Evolutionary conservation across 2,888 invertebrate species (phyloP).

Genomic region (Brachynemurus nebulosus): DNA sequence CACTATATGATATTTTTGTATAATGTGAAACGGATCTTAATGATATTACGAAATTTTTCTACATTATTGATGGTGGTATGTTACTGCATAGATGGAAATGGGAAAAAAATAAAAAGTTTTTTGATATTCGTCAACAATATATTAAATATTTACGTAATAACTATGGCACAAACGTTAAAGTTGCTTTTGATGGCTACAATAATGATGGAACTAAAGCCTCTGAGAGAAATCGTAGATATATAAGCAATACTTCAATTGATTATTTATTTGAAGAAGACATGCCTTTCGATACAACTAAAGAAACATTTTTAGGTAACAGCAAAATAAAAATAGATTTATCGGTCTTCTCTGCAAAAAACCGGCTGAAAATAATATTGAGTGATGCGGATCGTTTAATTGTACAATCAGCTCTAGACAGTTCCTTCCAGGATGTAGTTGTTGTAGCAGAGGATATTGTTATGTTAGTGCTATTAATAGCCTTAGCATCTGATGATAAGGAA

Average conservation of each 20-base stretch:
- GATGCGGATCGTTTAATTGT: slow-evolving; percentile 14
- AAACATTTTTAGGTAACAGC: slow-evolving; percentile 11
- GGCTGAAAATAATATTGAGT: slow-evolving; percentile 13
- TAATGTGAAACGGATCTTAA: slow-evolving; percentile 1
- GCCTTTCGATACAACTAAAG: slow-evolving; percentile 12
- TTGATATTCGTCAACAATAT: slow-evolving; percentile 8
- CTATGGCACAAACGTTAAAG: slow-evolving; percentile 12
- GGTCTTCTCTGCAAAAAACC: slow-evolving; percentile 12
- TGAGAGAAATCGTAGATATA: slow-evolving; percentile 12
- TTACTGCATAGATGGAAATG: slow-evolving; percentile 11
- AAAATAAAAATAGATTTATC: slow-evolving; percentile 15
- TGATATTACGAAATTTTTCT: slow-evolving; percentile 10
- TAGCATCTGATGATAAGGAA: slow-evolving; percentile 16
- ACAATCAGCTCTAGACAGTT: slow-evolving; percentile 12
- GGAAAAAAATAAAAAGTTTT: slow-evolving; percentile 13
- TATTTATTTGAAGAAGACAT: slow-evolving; percentile 13
- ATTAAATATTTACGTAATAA: slow-evolving; percentile 11
- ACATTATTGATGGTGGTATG: slow-evolving; percentile 13
- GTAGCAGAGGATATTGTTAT: slow-evolving; percentile 18
- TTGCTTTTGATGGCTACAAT: slow-evolving; percentile 10
- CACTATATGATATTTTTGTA: slow-evolving; percentile 14
- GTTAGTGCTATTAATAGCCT: slow-evolving; percentile 17
- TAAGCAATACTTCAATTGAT: slow-evolving; percentile 12
- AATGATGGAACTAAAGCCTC: slow-evolving; percentile 12
- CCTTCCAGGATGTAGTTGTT: slow-evolving; percentile 15